Conservation (phyloP, 2,113 vertebrate species). For the Loxodonta africana region DNA sequence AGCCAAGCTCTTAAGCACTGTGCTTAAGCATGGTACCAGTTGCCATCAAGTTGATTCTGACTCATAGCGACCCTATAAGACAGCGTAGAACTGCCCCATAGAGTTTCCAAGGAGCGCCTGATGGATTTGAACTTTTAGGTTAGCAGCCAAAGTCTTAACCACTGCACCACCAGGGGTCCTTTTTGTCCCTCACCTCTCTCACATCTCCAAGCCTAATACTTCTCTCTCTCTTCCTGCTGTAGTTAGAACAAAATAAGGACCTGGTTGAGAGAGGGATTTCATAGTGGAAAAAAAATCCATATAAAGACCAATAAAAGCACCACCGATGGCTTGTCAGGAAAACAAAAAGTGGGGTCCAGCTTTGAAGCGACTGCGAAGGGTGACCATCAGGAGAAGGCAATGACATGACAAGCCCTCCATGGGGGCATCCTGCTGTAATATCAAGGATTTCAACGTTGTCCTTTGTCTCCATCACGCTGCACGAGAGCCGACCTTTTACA, state of each 20-base stretch:
- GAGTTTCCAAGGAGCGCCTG: too few relatives aligned
- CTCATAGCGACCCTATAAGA: too few relatives aligned
- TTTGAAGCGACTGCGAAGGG: not conserved
- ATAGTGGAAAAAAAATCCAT: not conserved
- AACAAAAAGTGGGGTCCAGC: not conserved
- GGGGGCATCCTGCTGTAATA: not conserved
- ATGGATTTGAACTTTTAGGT: too few relatives aligned
- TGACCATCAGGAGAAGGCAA: not conserved
- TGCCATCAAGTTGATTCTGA: too few relatives aligned
- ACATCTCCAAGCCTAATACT: not conserved
- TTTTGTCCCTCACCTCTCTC: not conserved
- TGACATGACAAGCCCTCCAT: not conserved
- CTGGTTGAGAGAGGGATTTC: not conserved
- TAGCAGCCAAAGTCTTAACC: too few relatives aligned
- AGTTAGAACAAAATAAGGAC: not conserved
- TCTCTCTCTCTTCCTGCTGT: not conserved
- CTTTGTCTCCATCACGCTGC: conserved; percentile 25
- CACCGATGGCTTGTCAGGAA: not conserved
- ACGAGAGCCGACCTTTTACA: conserved; percentile 2
- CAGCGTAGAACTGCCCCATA: too few relatives aligned
- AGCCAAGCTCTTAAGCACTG: too few relatives aligned
- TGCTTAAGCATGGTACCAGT: too few relatives aligned
- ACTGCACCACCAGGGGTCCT: too few relatives aligned
- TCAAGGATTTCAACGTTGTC: not conserved
- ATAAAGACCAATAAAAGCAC: not conserved